Conservation (phyloP, 2,797 vertebrate genomes). For the Kryptolebias ocellatus region DNA sequence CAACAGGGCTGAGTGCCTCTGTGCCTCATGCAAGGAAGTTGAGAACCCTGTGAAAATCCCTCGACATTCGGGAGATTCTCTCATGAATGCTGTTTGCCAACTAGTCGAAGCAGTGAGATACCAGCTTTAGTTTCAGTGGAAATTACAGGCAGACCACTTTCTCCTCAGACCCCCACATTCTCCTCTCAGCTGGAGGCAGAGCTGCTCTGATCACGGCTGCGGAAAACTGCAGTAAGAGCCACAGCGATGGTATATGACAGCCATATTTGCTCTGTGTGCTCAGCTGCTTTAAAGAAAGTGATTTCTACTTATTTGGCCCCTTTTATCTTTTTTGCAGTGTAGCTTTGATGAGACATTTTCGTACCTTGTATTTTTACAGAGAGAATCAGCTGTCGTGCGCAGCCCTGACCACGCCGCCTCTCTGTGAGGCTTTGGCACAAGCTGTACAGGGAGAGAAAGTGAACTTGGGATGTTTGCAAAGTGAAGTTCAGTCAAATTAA, state of each 20-base stretch:
- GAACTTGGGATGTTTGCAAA: constrained; percentile 83
- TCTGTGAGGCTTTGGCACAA: constrained; percentile 33
- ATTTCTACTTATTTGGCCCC: constrained; percentile 2
- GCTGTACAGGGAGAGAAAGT: constrained; percentile 56
- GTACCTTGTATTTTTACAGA: constrained; percentile 31
- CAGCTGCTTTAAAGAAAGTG: constrained; percentile 5
- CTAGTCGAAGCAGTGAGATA: too few species aligned
- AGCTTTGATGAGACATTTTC: constrained; percentile 19
- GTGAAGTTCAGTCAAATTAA: constrained; percentile 84
- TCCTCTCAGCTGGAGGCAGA: background rate
- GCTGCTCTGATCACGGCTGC: background rate
- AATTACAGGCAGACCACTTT: background rate
- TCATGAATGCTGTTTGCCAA: too few species aligned
- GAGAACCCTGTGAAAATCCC: too few species aligned
- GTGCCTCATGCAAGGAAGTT: too few species aligned
- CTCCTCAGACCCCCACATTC: background rate
- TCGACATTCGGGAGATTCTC: too few species aligned
- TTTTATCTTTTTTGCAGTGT: background rate
- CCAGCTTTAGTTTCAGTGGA: too few species aligned
- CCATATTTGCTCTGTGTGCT: background rate
- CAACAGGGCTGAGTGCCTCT: too few species aligned
- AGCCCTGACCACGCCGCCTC: constrained; percentile 33
- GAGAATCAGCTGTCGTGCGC: constrained; percentile 7
- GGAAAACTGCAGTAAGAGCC: background rate
- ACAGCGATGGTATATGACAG: background rate